phyloP scores from a whole-genome alignment of 1,140 invertebrate genomes.

The Mizuhopecten yessoensis region DNA sequence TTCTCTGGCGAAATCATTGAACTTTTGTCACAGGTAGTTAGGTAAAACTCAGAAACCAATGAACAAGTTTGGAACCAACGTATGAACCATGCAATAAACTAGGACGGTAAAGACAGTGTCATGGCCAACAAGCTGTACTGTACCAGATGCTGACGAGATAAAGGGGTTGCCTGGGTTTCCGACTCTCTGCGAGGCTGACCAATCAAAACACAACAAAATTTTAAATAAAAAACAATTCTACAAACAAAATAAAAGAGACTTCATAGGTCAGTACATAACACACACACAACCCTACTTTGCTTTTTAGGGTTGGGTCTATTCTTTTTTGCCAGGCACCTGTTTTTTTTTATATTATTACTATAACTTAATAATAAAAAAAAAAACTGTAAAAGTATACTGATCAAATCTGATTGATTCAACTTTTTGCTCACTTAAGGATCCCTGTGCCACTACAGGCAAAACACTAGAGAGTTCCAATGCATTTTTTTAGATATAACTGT shows the following conservation, averaged over 20 bases:
- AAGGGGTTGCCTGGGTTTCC: constrained; percentile 63
- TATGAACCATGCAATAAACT: constrained; percentile 41
- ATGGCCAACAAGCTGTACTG: constrained; percentile 23
- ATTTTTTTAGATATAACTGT: no score
- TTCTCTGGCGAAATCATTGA: no score
- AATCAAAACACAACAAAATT: constrained; percentile 31
- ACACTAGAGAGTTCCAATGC: no score
- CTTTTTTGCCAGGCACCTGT: no score
- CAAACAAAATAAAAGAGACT: constrained; percentile 6
- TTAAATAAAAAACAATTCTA: not conserved
- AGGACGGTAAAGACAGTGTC: constrained; percentile 1
- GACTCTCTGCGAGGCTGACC: not conserved
- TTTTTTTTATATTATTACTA: no score
- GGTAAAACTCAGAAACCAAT: constrained; percentile 11
- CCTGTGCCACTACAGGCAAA: no score
- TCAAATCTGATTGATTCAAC: no score
- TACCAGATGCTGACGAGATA: constrained; percentile 54
- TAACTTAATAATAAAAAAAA: no score
- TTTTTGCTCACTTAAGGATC: no score
- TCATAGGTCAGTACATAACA: not conserved
- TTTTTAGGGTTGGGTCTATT: no score
- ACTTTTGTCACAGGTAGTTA: not conserved
- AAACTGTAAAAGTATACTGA: no score
- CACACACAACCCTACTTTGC: not conserved
- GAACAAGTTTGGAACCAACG: not conserved